These are phyloP conservation scores for Borostomias antarcticus DNA, from an alignment of 2,797 vertebrate genomes.

Conservation along the genomic window DNA sequence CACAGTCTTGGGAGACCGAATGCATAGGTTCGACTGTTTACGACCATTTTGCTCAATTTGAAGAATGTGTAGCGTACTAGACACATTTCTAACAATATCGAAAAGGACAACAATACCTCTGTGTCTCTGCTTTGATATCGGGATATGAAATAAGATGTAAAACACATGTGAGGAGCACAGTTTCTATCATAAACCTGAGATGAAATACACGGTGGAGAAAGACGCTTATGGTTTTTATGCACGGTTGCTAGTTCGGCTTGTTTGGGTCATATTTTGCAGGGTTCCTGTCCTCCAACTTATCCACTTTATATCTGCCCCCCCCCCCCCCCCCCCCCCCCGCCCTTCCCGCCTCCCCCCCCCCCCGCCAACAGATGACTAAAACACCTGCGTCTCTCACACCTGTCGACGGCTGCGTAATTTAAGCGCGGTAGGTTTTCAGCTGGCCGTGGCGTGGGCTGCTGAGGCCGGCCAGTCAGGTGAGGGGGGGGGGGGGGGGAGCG, in stretches of 20 bases:
- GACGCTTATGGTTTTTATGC: neutral
- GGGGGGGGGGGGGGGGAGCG: neutral
- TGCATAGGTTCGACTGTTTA: too few relatives aligned
- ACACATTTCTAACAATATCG: neutral
- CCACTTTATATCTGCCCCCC: neutral
- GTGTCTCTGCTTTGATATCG: neutral
- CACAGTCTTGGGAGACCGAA: neutral
- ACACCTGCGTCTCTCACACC: constrained; percentile 60
- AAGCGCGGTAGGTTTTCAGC: constrained; percentile 47
- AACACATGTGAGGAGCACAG: constrained; percentile 1
- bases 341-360: neutral
- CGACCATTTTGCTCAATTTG: neutral
- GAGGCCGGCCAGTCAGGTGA: constrained; percentile 21
- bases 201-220: neutral
- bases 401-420: constrained; percentile 54
- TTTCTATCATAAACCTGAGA: constrained; percentile 6
- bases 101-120: neutral
- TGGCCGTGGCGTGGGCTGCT: constrained; percentile 41
- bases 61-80: neutral
- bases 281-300: neutral
- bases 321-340: constrained; percentile 3
- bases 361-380: constrained; percentile 52
- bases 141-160: neutral
- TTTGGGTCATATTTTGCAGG: constrained; percentile 7
- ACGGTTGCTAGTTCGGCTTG: neutral